These are phyloP conservation scores for Eulemur albifrons DNA, from an alignment of 2,797 vertebrate genomes.

Conservation along the genomic window DNA sequence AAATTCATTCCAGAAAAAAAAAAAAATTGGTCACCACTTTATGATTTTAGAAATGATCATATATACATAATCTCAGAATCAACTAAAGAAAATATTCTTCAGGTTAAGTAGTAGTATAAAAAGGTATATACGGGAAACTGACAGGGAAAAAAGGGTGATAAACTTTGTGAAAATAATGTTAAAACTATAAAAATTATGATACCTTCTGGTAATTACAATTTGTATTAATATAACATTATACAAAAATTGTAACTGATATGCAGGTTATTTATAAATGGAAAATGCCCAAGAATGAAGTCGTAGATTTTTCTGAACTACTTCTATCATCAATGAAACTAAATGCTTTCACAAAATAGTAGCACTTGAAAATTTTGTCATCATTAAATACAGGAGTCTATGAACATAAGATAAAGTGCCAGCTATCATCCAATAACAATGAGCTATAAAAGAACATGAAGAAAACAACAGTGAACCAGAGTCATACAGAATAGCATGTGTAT, in stretches of 20 bases:
- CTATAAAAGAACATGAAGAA: not conserved
- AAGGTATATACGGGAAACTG: not conserved
- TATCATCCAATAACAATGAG: not conserved
- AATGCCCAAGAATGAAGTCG: not conserved
- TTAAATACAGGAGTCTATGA: not conserved
- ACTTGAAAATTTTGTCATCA: not conserved
- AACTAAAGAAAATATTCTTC: not conserved
- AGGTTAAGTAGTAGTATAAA: not conserved
- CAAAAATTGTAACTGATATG: not conserved
- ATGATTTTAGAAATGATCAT: not conserved
- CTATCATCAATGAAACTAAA: not conserved
- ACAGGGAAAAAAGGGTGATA: not conserved
- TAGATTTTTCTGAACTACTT: conserved; percentile 14
- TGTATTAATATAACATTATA: not conserved
- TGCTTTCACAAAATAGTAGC: not conserved
- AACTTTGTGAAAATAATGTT: not conserved
- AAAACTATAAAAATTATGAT: not conserved
- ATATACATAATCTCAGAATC: not conserved
- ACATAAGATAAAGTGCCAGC: not conserved
- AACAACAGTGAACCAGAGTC: not conserved
- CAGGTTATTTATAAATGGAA: conserved; percentile 21
- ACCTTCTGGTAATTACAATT: not conserved
- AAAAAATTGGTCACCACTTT: not conserved
- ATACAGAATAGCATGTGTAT: not conserved
- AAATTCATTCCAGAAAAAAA: not conserved